Base-by-base conservation (phyloP, 1,140 invertebrate genomes). In the Drosophila fuyamai region DNA sequence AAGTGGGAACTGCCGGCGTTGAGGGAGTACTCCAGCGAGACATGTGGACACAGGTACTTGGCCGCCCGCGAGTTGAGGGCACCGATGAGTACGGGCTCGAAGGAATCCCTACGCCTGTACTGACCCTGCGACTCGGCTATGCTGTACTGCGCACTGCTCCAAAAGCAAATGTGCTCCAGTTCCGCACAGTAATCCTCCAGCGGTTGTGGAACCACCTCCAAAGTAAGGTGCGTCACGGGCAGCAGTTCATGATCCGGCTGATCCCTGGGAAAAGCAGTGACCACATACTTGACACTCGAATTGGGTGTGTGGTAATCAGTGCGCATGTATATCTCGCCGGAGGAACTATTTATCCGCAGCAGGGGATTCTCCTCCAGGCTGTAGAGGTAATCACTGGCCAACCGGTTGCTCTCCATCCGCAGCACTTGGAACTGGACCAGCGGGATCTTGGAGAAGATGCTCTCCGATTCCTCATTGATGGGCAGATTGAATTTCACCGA, bases 361-460 rank as follows among this genome's bases (percentile, higher is more conserved):
- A 92, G 5, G 2, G 67, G 54, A 70, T 90, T 92, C 16, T 91
- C 56, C 40, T 92, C 91, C 56, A 92, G 70, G 53, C 74, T 92
- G 55, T 92, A 92, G 41, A 85, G 76, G 44, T 92, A 91, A 36
- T 92, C 82, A 1, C 5, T 55, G n/a, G 91, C 85, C 35, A 66
- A 32, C 4, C 55, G 73, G 62, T 91, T 92, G 70, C 77, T 62
- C 2, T 65, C 67, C 41, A 77, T 40, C 1, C 68, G 51, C 18
- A 91, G 57, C 44, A 92, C 89, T 79, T 91, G 91, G 74, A 92
- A 92, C 58, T 86, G 85, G 41, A 85, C 91, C 74, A 92, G 43
- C 3, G 91, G 91, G 14, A 92, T 91, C 59, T 92, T 92, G 6
- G 91, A 92, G 57, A 92, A 92, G 48, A 92, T 84, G 48, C 90